phyloP scores from a whole-genome alignment of 2,113 vertebrate species.

The Dromaius novaehollandiae region DNA sequence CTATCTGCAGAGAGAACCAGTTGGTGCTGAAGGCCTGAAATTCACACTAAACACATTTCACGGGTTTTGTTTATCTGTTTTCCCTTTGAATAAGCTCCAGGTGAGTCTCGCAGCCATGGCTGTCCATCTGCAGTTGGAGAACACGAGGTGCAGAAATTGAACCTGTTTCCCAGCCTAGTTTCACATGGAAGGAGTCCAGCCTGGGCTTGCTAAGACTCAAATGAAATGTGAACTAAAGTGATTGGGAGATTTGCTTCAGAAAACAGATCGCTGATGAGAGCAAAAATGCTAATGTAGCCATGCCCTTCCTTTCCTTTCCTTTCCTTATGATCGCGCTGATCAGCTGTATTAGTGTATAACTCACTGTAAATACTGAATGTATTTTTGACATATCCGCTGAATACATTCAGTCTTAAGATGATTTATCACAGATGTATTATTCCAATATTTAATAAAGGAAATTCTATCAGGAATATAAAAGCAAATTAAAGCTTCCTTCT shows the following conservation, averaged over 20 bases:
- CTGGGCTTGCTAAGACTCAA: not conserved
- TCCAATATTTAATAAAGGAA: not conserved
- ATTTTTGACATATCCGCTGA: not conserved
- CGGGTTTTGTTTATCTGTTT: not conserved
- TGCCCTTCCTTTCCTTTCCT: not conserved
- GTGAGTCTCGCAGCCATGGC: not conserved
- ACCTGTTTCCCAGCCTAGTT: not conserved
- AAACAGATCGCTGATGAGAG: not conserved
- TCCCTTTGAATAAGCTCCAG: not conserved
- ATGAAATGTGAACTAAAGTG: not conserved
- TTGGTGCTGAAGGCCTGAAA: not conserved
- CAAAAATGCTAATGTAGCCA: not conserved
- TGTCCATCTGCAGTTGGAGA: not conserved
- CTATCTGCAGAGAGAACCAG: not conserved
- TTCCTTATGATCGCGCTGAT: not conserved
- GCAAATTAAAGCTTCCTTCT: not conserved
- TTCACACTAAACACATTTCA: not conserved
- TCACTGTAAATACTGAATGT: not conserved
- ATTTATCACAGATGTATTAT: not conserved
- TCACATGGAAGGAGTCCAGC: not conserved
- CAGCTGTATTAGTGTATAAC: not conserved
- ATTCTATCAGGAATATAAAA: not conserved
- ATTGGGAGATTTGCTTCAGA: not conserved
- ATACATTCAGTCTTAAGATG: not conserved
- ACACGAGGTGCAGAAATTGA: not conserved